Conservation (phyloP, 2,888 invertebrate genomes). For the Cremastinae sp. region DNA sequence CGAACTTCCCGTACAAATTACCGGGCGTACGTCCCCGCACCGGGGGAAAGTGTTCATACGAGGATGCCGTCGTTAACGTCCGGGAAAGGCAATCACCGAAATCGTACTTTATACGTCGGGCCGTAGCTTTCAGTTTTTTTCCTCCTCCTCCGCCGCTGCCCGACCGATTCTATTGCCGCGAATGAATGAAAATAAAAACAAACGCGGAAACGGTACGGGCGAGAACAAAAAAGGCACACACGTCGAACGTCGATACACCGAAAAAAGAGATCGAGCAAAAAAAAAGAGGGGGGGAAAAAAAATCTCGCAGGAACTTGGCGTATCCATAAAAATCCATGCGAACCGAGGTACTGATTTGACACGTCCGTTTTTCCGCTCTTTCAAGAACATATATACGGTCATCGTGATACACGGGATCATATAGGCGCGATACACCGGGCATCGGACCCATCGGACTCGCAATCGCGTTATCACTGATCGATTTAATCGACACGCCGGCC, state of each 20-base stretch:
- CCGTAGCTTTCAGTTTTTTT: conserved; percentile 41
- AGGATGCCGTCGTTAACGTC: conserved; percentile 52
- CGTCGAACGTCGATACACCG: background rate
- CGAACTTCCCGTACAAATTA: conserved; percentile 13
- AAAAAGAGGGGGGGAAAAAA: too few species aligned
- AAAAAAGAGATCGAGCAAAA: conserved; percentile 38
- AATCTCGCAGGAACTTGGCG: conserved; percentile 4
- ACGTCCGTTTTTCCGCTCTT: conserved; percentile 5
- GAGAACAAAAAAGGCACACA: conserved; percentile 6
- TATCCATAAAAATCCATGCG: conserved; percentile 46
- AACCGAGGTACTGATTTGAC: conserved; percentile 26
- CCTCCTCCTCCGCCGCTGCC: too few species aligned
- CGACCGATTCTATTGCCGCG: conserved; percentile 36
- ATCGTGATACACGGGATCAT: background rate
- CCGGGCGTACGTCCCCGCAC: background rate
- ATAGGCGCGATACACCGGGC: conserved; percentile 14
- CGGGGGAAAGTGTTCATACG: background rate
- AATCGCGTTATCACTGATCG: conserved; percentile 38
- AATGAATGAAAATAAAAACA: conserved; percentile 31
- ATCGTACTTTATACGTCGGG: conserved; percentile 57
- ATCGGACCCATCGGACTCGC: conserved; percentile 37
- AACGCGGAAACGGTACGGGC: background rate
- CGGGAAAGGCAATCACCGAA: conserved; percentile 54
- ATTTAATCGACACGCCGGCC: conserved; percentile 31
- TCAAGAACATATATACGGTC: background rate